phyloP scores from a whole-genome alignment of 2,113 vertebrate species.

The Dolichotis patagonum region DNA sequence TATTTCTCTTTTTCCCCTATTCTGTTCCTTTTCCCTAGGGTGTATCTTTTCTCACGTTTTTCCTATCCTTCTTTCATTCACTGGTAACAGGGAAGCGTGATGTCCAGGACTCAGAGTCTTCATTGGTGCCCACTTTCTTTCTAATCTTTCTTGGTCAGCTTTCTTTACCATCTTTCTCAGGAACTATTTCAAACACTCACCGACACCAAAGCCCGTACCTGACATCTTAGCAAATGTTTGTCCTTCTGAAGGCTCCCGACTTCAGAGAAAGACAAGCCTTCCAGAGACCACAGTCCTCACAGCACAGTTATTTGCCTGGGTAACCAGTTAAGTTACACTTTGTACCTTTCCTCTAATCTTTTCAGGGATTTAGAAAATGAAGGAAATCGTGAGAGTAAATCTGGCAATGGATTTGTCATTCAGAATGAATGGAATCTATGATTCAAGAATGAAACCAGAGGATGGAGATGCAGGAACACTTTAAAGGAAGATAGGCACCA shows the following conservation, averaged over 20 bases:
- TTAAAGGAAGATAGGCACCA: background rate
- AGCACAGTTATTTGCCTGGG: background rate
- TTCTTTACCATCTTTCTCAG: background rate
- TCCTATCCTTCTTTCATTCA: background rate
- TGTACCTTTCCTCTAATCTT: background rate
- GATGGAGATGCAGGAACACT: background rate
- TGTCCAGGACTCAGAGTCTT: background rate
- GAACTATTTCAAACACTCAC: background rate
- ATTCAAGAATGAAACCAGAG: background rate
- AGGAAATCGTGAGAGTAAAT: background rate
- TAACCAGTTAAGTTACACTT: background rate
- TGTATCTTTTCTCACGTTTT: background rate
- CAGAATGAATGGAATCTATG: background rate
- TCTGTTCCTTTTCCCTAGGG: background rate
- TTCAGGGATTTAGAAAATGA: background rate
- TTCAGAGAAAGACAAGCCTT: background rate
- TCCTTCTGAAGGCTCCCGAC: background rate
- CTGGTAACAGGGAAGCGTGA: background rate
- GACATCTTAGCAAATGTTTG: background rate
- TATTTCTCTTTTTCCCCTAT: background rate
- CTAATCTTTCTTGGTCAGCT: background rate
- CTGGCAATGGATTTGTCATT: background rate
- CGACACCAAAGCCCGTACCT: background rate
- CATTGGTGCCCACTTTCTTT: background rate
- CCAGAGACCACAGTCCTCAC: no score